Evolutionary conservation across 2,113 vertebrate genomes (phyloP), one percentile per base, ranked within the genome.

Genomic region (Perccottus glenii): DNA sequence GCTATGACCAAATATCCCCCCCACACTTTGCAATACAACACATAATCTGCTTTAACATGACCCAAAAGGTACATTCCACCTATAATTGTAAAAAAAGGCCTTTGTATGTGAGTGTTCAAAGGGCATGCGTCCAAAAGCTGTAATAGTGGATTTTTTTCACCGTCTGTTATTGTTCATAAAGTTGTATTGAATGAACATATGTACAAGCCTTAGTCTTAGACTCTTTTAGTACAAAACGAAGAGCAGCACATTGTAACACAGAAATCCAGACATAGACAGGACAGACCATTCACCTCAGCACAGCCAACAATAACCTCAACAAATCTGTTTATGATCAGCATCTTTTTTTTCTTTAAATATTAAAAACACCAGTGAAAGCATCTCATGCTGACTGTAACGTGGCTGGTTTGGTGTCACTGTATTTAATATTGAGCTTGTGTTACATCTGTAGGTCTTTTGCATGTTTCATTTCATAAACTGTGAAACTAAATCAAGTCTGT

Each of bases 61-160:
- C 60, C 73, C 9, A 49, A 27, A 27, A 27, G 19, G 19, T 85
- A 88, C 90, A 88, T 90, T 90, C 90, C 82, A 82, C 74, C 62
- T 43, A 66, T 64, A 78, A 10, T 14, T 63, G 72, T 50, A 48
- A 51, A 35, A 71, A 84, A 88, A 83, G 70, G 67, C 65, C 67
- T 79, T 81, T n/a, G 35, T 51, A 3, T 67, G 46, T 75, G 32
- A 60, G 78, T 51, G 84, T 65, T 77, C 61, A 64, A 35, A 79
- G 74, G 77, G 52, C 75, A 82, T 77, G 74, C 80, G 77, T 36
- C 47, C 15, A 83, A 80, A 82, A 80, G 73, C 71, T 69, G 67
- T 72, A 78, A 77, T 50, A 75, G 73, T 75, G 70, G 49, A 73
- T 16, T 52, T 51, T 27, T 56, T 32, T 60, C 49, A 43, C 56